These are phyloP conservation scores for Artibeus lituratus DNA, from an alignment of 2,797 vertebrate genomes.

Conservation along the genomic window DNA sequence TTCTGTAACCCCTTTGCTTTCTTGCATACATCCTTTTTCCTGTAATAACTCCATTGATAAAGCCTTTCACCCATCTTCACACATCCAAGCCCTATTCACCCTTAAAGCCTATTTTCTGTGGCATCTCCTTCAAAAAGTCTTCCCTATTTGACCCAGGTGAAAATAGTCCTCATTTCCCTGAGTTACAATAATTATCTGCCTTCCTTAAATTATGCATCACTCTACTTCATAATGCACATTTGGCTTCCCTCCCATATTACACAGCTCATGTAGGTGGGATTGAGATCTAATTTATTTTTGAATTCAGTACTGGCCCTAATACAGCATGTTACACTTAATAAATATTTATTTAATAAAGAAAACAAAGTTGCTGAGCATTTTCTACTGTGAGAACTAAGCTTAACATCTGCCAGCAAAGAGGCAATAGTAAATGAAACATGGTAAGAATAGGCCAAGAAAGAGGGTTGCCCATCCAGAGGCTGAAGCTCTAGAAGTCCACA, in stretches of 20 bases:
- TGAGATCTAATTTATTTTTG: background rate
- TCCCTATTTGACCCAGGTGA: background rate
- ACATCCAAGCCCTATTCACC: background rate
- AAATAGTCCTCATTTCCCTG: background rate
- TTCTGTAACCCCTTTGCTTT: background rate
- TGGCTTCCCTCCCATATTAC: background rate
- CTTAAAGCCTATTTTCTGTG: background rate
- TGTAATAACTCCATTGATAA: background rate
- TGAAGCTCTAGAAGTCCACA: background rate
- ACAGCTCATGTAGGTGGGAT: background rate
- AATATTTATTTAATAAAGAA: slow-evolving; percentile 47
- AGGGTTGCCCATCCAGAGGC: background rate
- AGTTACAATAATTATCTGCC: background rate
- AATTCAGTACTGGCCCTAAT: background rate
- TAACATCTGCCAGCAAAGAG: background rate
- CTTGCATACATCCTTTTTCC: background rate
- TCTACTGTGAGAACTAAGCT: background rate
- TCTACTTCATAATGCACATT: background rate
- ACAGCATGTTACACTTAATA: slow-evolving; percentile 8
- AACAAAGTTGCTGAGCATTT: background rate
- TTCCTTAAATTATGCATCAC: background rate
- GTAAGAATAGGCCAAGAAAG: background rate
- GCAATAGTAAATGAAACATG: background rate
- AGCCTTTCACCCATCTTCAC: background rate
- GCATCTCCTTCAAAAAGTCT: background rate